Percentiles rank a stretch among this genome's conserved stretches.
Conservation (phyloP, 2,113 vertebrate genomes). For the Xiphorhynchus elegans region DNA sequence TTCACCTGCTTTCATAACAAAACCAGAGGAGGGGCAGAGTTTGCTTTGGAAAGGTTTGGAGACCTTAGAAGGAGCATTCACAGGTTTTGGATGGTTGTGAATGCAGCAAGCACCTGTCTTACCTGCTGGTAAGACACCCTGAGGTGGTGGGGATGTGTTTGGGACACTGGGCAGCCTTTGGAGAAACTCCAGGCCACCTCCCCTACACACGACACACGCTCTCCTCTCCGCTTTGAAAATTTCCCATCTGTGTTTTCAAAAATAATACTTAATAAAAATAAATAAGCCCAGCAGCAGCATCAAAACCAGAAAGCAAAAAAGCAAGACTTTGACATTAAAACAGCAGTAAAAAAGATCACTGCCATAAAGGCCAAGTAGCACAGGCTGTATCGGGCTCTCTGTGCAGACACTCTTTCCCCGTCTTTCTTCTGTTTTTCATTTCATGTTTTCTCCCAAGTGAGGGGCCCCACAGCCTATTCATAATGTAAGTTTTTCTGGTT, state of each 20-base stretch:
- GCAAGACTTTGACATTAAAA: background rate
- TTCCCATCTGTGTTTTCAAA: background rate
- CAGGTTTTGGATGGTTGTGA: background rate
- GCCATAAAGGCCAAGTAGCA: background rate
- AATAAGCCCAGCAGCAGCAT: background rate
- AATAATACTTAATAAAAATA: background rate
- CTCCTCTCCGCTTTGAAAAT: background rate
- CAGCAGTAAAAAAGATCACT: background rate
- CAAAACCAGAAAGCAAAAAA: background rate
- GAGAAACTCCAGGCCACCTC: background rate
- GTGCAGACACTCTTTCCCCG: background rate
- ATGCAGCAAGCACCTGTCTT: background rate
- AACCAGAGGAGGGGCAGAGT: background rate
- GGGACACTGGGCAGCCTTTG: background rate
- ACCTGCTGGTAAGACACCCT: background rate
- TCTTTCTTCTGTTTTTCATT: constrained; percentile 27
- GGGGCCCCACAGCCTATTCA: background rate
- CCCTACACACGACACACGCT: accelerated
- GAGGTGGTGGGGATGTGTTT: background rate
- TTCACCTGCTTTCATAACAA: constrained; percentile 45
- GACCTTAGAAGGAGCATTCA: background rate
- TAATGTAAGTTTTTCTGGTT: background rate
- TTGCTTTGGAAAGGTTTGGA: background rate
- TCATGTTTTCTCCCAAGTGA: constrained; percentile 12
- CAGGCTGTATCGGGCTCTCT: background rate